Conservation (phyloP, 2,113 vertebrate genomes). For the Bucco capensis region DNA sequence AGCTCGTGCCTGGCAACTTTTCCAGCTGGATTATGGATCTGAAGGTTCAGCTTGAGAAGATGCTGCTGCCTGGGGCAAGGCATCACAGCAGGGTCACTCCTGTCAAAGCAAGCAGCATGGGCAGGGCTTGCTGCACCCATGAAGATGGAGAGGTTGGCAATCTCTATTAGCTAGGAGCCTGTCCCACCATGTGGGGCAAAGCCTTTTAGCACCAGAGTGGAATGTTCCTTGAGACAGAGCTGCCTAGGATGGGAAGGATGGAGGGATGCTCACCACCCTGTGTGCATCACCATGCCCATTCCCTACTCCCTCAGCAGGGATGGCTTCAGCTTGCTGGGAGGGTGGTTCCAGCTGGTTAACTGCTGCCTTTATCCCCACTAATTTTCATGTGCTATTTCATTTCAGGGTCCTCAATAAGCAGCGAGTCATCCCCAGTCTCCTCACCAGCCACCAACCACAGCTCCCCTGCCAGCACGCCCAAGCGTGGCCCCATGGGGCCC, state of each 20-base stretch:
- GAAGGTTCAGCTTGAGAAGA: not conserved
- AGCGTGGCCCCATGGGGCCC: constrained; percentile 91
- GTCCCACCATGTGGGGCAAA: rapidly evolving
- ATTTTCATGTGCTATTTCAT: not conserved
- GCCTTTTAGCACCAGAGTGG: not conserved
- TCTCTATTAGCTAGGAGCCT: not conserved
- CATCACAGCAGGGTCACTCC: rapidly evolving
- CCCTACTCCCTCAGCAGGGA: rapidly evolving
- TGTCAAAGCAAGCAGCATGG: not conserved
- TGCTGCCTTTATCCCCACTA: not conserved
- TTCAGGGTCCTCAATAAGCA: constrained; percentile 95
- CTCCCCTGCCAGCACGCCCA: constrained; percentile 94
- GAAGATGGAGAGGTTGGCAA: not conserved
- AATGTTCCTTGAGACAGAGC: not conserved
- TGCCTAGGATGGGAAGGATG: not conserved
- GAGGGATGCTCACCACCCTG: not conserved
- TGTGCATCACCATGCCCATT: rapidly evolving
- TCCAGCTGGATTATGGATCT: not conserved
- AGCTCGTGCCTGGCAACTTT: not conserved
- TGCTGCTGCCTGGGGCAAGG: rapidly evolving
- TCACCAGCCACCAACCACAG: constrained; percentile 98
- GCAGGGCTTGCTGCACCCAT: not conserved
- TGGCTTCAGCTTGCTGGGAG: not conserved
- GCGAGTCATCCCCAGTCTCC: constrained; percentile 94
- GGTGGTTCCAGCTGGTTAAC: rapidly evolving